phyloP scores from a whole-genome alignment of 1,140 invertebrate species.

The Cydia fagiglandana region DNA sequence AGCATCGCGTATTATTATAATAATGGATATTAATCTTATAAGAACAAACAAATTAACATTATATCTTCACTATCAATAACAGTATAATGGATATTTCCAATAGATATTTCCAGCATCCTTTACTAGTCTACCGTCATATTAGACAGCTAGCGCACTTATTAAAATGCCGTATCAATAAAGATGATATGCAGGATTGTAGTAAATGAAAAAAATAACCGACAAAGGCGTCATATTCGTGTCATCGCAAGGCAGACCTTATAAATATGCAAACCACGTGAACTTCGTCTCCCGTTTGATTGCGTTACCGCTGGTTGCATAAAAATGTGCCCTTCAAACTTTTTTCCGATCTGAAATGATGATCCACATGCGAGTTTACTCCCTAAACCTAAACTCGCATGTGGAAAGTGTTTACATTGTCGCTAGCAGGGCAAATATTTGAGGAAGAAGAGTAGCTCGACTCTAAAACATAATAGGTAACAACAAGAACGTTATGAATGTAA shows the following conservation, averaged over 20 bases:
- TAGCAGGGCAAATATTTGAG: not conserved
- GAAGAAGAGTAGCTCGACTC: not conserved
- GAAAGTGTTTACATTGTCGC: not conserved
- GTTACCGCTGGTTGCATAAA: constrained; percentile 14
- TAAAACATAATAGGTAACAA: not conserved
- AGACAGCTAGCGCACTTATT: not conserved
- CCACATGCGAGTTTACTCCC: no score
- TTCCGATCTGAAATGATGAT: not conserved
- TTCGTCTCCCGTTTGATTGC: constrained; percentile 15
- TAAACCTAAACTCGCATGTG: not conserved
- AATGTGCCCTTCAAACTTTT: constrained; percentile 19
- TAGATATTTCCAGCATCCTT: no score
- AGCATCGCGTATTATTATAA: no score
- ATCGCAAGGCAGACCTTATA: constrained; percentile 21
- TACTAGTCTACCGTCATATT: not conserved
- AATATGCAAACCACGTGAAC: constrained; percentile 28
- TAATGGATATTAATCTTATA: no score
- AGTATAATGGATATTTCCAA: not conserved
- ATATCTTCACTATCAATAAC: not conserved
- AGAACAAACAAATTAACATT: not conserved
- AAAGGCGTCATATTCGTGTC: constrained; percentile 28
- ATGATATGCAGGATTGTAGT: constrained; percentile 10
- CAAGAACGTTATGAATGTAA: not conserved
- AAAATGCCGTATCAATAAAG: constrained; percentile 6
- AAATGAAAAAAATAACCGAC: constrained; percentile 1